Base-by-base conservation (phyloP, 2,113 vertebrate species). In the Mormyrus iriodes region DNA sequence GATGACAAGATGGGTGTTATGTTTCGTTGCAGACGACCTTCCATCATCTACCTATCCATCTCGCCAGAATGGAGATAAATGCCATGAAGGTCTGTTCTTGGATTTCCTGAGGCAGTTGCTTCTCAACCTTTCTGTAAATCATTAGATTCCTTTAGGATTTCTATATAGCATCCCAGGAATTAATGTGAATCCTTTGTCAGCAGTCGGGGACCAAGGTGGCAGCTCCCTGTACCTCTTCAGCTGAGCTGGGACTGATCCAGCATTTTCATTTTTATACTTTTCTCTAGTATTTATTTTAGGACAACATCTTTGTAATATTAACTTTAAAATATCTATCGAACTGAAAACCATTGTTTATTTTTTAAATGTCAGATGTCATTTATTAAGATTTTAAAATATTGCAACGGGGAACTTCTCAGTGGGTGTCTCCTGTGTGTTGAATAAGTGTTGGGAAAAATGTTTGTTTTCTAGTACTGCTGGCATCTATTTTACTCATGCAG, bases 401-500 rank as follows among this genome's bases (percentile, higher is more conserved):
- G 94, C 92, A 94, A 94, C 93, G 94, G 95, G 35, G 69, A 13
- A 95, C 94, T 95, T 95, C 94, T 92, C 94, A 94, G 93, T 94
- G 93, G 94, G 95, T 93, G 94, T 95, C 93, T 94, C 93, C 93
- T 93, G 91, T 94, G 93, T 93, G 94, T 94, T 95, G 94, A 95
- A 94, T 94, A 95, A 35, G 27, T 3, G 13, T 86, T 52, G 13
- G 86, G 94, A 94, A 95, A 93, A 93, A 95, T 94, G 93, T 95
- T 53, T 13, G 94, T 89, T 93, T 94, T 94, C 27, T 94, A 93
- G 95, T 94, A 94, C 95, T 95, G 94, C 95, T 95, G 94, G 93
- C 93, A 95, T 95, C 94, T 95, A 95, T 95, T 95, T 95, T 94
- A 95, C 94, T 95, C 94, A 93, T 95, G 94, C 95, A 94, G 95